A percentile compares a stretch with the other conserved stretches of the same genome.
Evolutionary conservation across 2,113 vertebrate genomes (phyloP).

Genomic region (Acrocephalus arundinaceus): DNA sequence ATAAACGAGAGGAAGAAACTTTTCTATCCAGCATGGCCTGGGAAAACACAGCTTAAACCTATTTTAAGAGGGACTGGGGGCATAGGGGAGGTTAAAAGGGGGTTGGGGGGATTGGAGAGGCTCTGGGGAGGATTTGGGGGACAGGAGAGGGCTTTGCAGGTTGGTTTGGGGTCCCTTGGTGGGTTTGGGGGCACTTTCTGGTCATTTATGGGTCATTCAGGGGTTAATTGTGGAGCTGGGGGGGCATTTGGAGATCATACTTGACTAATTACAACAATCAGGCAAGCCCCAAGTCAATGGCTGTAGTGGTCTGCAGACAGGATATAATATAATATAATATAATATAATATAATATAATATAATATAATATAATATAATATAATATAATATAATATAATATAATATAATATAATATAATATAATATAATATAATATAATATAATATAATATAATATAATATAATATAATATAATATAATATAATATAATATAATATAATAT

Average conservation of each 20-base stretch:
- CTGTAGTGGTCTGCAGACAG: not conserved
- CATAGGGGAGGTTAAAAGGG: not conserved
- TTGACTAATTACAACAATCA: not conserved
- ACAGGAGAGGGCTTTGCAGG: no score
- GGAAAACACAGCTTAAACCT: not conserved
- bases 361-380: no score
- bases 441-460: not conserved
- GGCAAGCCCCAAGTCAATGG: rapidly evolving
- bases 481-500: no score
- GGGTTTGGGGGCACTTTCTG: not conserved
- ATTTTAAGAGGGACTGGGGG: not conserved
- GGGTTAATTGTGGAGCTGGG: not conserved
- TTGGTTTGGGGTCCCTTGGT: not conserved
- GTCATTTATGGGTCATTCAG: not conserved
- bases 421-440: not conserved
- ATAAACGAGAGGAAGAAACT: not conserved
- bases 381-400: no score
- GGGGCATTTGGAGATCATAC: no score
- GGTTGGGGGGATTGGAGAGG: not conserved
- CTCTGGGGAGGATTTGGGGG: no score
- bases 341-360: no score
- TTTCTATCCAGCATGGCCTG: not conserved
- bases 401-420: not conserved
- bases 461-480: no score
- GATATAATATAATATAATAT: not conserved